Percentiles rank a stretch among this genome's conserved stretches.
phyloP scores from a whole-genome alignment of 2,888 invertebrate genomes.

The Leptinotarsa tumamoca region DNA sequence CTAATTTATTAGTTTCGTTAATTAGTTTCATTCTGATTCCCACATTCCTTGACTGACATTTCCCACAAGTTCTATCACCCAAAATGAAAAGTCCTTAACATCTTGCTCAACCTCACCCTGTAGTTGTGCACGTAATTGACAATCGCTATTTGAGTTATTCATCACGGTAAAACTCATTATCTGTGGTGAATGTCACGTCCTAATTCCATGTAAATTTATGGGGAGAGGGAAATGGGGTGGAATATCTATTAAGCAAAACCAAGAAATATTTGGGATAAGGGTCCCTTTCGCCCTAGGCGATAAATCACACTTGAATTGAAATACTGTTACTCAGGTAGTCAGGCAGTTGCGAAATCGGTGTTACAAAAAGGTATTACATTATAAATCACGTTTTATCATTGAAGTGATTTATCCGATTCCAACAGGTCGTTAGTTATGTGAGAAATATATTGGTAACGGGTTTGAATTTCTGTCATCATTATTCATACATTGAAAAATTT shows the following conservation, averaged over 20 bases:
- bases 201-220: conserved; percentile 39
- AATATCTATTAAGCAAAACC: conserved; percentile 31
- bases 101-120: not conserved
- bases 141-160: conserved; percentile 14
- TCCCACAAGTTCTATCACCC: too few relatives aligned
- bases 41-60: too few relatives aligned
- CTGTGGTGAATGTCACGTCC: conserved; percentile 32
- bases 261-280: conserved; percentile 22
- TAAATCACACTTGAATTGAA: conserved; percentile 10
- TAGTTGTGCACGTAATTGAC: conserved; percentile 12
- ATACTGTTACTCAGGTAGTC: conserved; percentile 15
- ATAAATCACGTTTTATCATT: not conserved
- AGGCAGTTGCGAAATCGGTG: conserved; percentile 14
- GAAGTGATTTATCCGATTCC: not conserved
- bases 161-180: conserved; percentile 18
- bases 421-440: not conserved
- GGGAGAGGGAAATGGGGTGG: conserved; percentile 35
- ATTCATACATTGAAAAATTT: not conserved
- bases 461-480: not conserved
- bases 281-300: conserved; percentile 12
- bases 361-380: not conserved
- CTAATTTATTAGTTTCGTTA: too few relatives aligned
- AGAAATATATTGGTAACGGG: not conserved
- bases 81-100: not conserved
- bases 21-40: too few relatives aligned